Evolutionary conservation across 2,113 vertebrate genomes (phyloP).

Genomic region (Sinocyclocheilus maitianheensis): DNA sequence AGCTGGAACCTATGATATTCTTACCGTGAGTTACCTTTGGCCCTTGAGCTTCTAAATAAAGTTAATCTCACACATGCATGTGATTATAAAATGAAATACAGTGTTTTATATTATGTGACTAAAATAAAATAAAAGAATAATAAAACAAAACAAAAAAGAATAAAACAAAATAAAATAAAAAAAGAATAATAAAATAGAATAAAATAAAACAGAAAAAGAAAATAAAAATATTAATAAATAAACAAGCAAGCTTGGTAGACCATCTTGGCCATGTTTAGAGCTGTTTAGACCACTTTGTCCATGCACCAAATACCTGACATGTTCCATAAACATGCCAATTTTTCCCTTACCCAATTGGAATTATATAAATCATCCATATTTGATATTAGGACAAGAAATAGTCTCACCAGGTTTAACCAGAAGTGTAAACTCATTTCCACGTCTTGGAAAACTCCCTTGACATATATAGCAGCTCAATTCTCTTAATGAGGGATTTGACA

Average conservation of each 20-base stretch:
- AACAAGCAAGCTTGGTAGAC: not conserved
- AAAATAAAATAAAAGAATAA: not conserved
- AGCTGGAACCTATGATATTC: slow-evolving; percentile 92
- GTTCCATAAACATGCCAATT: not conserved
- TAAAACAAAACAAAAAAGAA: not conserved
- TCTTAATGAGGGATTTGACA: slow-evolving; percentile 29
- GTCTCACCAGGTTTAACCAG: not conserved
- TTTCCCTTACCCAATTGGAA: no score
- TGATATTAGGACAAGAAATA: not conserved
- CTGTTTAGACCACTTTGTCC: not conserved
- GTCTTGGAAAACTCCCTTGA: not conserved
- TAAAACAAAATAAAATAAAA: not conserved
- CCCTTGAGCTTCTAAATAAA: not conserved
- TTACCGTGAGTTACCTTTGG: slow-evolving; percentile 82
- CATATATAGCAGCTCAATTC: not conserved
- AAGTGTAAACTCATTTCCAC: not conserved
- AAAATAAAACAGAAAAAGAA: not conserved
- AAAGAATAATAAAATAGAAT: no score
- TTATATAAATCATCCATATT: not conserved
- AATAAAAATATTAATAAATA: no score
- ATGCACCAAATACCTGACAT: not conserved
- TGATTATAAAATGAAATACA: not conserved
- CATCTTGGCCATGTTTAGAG: not conserved
- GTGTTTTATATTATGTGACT: not conserved
- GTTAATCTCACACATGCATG: not conserved